Evolutionary conservation across 2,113 vertebrate genomes (phyloP).

Genomic region (Nibea coibor): DNA sequence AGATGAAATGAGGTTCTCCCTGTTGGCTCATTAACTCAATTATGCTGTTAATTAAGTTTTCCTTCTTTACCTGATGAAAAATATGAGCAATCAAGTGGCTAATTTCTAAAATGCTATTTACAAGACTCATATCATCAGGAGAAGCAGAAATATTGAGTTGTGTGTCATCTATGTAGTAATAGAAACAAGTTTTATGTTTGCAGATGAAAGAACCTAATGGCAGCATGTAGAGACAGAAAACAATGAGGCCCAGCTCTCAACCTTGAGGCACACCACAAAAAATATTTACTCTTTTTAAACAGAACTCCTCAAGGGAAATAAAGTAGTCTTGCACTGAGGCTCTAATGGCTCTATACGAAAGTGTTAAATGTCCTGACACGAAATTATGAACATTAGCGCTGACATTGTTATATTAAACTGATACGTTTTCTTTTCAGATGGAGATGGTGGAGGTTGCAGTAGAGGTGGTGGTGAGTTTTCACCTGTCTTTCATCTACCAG

Average conservation of each 20-base stretch:
- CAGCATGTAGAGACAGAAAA: not conserved
- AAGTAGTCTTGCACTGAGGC: not conserved
- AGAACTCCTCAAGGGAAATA: not conserved
- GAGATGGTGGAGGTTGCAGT: slow-evolving; percentile 39
- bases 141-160: not conserved
- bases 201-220: not conserved
- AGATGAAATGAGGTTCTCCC: too few species aligned
- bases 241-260: not conserved
- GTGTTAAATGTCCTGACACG: too few species aligned
- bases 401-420: not conserved
- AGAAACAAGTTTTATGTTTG: not conserved
- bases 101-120: too few species aligned
- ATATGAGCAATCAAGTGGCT: too few species aligned
- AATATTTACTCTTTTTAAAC: not conserved
- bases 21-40: too few species aligned
- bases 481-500: slow-evolving; percentile 86
- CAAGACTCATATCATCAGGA: too few species aligned
- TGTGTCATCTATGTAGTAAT: not conserved
- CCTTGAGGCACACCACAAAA: not conserved
- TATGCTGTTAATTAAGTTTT: too few species aligned
- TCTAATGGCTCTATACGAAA: too few species aligned
- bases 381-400: too few species aligned
- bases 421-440: slow-evolving; percentile 46
- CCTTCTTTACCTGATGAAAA: too few species aligned
- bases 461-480: slow-evolving; percentile 38